Conservation (phyloP, 1,140 invertebrate species). For the Pogonus chalceus region DNA sequence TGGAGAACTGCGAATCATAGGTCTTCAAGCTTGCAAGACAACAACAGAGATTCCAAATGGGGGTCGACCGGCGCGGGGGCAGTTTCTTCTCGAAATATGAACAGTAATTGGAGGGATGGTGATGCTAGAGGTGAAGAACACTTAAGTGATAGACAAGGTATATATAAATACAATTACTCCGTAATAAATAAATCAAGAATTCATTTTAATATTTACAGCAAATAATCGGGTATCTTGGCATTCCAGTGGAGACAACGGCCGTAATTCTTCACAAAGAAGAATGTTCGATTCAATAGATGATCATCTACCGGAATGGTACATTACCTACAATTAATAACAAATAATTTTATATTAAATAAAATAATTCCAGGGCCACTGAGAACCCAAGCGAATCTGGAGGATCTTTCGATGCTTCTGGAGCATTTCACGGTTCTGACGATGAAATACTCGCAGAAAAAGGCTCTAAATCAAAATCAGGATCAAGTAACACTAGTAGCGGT, state of each 20-base stretch:
- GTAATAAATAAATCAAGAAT: too few relatives aligned
- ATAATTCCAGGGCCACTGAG: slow-evolving; percentile 48
- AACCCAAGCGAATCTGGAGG: slow-evolving; percentile 67
- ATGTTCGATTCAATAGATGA: slow-evolving; percentile 46
- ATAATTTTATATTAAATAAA: not conserved
- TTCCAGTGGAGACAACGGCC: slow-evolving; percentile 26
- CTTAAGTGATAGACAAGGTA: not conserved
- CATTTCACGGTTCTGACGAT: slow-evolving; percentile 63
- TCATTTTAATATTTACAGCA: not conserved
- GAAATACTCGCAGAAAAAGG: slow-evolving; percentile 28
- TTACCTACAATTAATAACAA: too few relatives aligned
- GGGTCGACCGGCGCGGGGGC: not conserved
- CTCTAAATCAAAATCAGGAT: not conserved
- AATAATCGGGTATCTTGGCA: slow-evolving; percentile 22
- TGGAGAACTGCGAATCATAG: slow-evolving; percentile 41
- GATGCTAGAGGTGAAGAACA: not conserved
- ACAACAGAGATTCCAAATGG: not conserved
- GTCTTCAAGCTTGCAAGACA: not conserved
- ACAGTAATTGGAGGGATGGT: not conserved
- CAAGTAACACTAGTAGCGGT: slow-evolving; percentile 17
- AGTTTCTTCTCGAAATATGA: not conserved
- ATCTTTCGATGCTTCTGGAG: slow-evolving; percentile 76
- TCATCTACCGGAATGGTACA: slow-evolving; percentile 57
- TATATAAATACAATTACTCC: too few relatives aligned
- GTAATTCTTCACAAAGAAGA: slow-evolving; percentile 28